phyloP scores from a whole-genome alignment of 2,888 invertebrate genomes.

The Oligia fasciuncula region DNA sequence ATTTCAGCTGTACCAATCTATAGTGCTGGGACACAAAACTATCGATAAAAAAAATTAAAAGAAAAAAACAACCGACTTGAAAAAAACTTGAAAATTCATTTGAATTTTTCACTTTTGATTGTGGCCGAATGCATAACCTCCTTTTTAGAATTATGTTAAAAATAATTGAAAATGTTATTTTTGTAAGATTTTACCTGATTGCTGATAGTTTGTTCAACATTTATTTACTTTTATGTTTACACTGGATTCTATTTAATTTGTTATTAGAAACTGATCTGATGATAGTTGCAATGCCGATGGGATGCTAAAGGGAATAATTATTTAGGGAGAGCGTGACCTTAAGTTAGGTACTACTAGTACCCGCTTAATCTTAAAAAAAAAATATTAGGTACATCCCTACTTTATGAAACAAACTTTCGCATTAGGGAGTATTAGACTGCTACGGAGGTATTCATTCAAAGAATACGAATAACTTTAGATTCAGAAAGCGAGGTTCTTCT shows the following conservation, averaged over 20 bases:
- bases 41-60: conserved; percentile 5
- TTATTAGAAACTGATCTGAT: background rate
- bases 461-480: background rate
- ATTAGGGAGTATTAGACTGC: background rate
- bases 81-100: background rate
- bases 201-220: background rate
- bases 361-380: background rate
- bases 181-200: background rate
- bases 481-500: background rate
- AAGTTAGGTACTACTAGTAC: background rate
- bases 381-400: background rate
- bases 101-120: background rate
- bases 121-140: background rate
- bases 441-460: background rate
- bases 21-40: conserved; percentile 3
- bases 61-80: background rate
- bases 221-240: background rate
- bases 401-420: background rate
- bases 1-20: conserved; percentile 53
- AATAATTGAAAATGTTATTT: background rate
- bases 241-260: background rate
- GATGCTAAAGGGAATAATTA: background rate
- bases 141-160: background rate
- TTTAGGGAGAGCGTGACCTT: background rate
- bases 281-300: background rate